Evolutionary conservation across 2,888 invertebrate genomes (phyloP).

Genomic region (Eupsilia transversa): DNA sequence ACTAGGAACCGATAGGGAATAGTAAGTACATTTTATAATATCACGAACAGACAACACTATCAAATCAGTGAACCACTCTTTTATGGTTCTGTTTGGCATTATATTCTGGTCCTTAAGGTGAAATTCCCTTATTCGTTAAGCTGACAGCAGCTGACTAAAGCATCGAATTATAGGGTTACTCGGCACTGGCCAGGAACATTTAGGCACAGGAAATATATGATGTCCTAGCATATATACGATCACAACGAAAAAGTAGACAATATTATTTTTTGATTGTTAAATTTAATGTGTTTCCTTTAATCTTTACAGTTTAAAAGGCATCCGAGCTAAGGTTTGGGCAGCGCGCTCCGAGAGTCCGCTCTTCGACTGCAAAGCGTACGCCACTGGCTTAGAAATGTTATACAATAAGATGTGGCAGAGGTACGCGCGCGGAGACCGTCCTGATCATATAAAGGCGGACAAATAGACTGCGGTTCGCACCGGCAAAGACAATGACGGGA

Average conservation of each 20-base stretch:
- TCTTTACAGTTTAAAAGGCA: constrained; percentile 94
- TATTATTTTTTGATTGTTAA: not conserved
- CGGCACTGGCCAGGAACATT: too few species aligned
- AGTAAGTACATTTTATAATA: constrained; percentile 92
- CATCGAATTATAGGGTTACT: not conserved
- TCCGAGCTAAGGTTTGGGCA: constrained; percentile 98
- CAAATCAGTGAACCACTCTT: not conserved
- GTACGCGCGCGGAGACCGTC: constrained; percentile 94
- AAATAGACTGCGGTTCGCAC: constrained; percentile 75
- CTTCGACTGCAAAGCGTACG: constrained; percentile 98
- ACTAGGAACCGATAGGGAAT: constrained; percentile 98
- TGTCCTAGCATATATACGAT: not conserved
- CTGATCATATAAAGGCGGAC: constrained; percentile 94
- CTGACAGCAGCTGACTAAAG: not conserved
- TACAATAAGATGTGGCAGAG: constrained; percentile 97
- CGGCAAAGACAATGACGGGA: constrained; percentile 45
- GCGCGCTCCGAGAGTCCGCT: constrained; percentile 97
- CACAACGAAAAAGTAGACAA: not conserved
- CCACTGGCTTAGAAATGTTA: constrained; percentile 97
- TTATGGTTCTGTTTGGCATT: not conserved
- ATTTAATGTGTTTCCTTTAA: constrained; percentile 20
- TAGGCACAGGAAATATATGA: too few species aligned
- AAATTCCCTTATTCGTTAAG: not conserved
- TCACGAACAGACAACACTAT: not conserved
- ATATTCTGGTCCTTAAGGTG: not conserved